Conservation (phyloP, 2,797 vertebrate species). For the Siniperca scherzeri region DNA sequence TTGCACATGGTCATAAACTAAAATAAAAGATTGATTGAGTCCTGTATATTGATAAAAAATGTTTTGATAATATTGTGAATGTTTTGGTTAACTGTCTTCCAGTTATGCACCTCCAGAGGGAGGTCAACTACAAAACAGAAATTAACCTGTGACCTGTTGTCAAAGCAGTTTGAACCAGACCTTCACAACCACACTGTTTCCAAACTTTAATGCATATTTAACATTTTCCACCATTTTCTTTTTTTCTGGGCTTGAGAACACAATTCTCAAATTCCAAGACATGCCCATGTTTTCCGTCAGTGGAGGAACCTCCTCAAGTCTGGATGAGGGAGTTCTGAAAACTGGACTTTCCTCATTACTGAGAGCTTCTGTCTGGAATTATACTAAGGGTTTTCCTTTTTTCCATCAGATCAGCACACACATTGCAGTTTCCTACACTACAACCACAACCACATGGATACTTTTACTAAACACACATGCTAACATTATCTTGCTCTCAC, state of each 20-base stretch:
- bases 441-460: conserved; percentile 41
- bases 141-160: background rate
- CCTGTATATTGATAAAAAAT: background rate
- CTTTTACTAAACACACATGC: conserved; percentile 53
- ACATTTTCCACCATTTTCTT: conserved; percentile 15
- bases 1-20: background rate
- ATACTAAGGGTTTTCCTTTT: conserved; percentile 32
- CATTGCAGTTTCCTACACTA: conserved; percentile 52
- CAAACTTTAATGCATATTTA: conserved; percentile 7
- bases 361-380: conserved; percentile 17
- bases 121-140: background rate
- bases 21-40: background rate
- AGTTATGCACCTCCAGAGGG: background rate
- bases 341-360: conserved; percentile 29
- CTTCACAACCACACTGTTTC: background rate
- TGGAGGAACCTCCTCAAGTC: conserved; percentile 9
- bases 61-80: background rate
- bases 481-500: conserved; percentile 31
- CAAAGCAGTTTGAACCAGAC: background rate
- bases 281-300: conserved; percentile 41
- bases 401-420: conserved; percentile 57
- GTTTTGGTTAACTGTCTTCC: background rate
- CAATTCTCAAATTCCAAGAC: conserved; percentile 12
- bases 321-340: conserved; percentile 15
- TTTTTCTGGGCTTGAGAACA: conserved; percentile 9